A percentile compares a stretch with the other conserved stretches of the same genome.
Conservation (phyloP, 2,797 vertebrate species). For the Cuculus canorus region DNA sequence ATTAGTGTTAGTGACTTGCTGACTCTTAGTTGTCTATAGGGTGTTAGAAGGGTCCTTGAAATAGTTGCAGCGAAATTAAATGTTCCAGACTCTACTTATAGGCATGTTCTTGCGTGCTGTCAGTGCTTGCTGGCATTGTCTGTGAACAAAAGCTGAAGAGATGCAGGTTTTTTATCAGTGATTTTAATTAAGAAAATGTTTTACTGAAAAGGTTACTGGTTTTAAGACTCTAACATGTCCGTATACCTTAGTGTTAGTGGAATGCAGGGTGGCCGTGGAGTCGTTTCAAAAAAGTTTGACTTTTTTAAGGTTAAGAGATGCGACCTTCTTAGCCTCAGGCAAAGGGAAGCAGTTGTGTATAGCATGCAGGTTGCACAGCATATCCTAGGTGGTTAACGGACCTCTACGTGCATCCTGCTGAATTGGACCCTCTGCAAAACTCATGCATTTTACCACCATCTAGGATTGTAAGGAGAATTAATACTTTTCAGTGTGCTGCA, state of each 20-base stretch:
- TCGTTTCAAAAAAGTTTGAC: background rate
- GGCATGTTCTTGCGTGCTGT: background rate
- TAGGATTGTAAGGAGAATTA: background rate
- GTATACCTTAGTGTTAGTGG: background rate
- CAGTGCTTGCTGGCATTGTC: background rate
- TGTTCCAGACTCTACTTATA: background rate
- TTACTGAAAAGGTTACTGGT: background rate
- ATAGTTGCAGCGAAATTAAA: background rate
- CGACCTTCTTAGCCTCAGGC: background rate
- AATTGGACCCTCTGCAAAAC: background rate
- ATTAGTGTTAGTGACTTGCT: background rate
- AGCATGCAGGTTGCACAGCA: background rate
- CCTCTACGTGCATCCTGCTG: rapidly evolving
- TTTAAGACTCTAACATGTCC: background rate
- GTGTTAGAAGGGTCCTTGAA: background rate
- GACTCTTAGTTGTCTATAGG: background rate
- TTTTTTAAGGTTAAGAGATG: background rate
- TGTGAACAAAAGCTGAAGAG: background rate
- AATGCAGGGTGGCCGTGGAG: background rate
- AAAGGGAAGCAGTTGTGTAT: background rate
- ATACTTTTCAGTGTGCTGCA: background rate
- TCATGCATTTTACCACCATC: background rate
- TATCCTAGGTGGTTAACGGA: background rate
- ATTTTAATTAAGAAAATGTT: background rate
- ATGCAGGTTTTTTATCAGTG: background rate